phyloP scores from a whole-genome alignment of 2,888 invertebrate genomes.

The Periphyllus acericola region DNA sequence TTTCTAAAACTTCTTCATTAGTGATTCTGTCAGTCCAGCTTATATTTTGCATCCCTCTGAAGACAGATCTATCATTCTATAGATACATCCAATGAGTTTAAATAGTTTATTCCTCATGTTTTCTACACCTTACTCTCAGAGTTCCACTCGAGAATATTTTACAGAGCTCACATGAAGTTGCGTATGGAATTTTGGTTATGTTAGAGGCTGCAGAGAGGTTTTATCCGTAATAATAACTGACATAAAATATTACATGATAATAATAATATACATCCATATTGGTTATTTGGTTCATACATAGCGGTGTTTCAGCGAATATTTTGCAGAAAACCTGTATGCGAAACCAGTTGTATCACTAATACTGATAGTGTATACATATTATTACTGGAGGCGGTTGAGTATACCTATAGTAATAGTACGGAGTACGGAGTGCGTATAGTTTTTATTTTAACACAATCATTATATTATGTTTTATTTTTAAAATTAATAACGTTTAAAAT shows the following conservation, averaged over 20 bases:
- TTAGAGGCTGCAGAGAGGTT: too few species aligned
- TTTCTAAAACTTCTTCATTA: background rate
- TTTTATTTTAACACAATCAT: background rate
- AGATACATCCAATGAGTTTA: too few species aligned
- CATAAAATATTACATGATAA: too few species aligned
- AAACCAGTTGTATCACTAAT: background rate
- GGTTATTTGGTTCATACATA: background rate
- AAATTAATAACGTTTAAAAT: background rate
- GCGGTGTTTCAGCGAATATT: background rate
- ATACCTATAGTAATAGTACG: background rate
- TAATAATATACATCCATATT: too few species aligned
- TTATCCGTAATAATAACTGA: too few species aligned
- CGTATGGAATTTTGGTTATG: too few species aligned
- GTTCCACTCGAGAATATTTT: too few species aligned
- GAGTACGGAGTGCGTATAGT: background rate
- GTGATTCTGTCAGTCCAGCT: background rate
- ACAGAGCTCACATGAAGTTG: too few species aligned
- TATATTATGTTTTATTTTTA: background rate
- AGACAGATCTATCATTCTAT: background rate
- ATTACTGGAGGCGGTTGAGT: background rate
- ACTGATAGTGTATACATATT: background rate
- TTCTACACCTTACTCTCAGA: too few species aligned
- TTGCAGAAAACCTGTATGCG: slow-evolving; percentile 8
- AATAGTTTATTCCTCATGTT: too few species aligned
- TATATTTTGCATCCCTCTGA: background rate